These are phyloP conservation scores for Sinonovacula constricta DNA, from an alignment of 1,140 invertebrate species.

Conservation along the genomic window DNA sequence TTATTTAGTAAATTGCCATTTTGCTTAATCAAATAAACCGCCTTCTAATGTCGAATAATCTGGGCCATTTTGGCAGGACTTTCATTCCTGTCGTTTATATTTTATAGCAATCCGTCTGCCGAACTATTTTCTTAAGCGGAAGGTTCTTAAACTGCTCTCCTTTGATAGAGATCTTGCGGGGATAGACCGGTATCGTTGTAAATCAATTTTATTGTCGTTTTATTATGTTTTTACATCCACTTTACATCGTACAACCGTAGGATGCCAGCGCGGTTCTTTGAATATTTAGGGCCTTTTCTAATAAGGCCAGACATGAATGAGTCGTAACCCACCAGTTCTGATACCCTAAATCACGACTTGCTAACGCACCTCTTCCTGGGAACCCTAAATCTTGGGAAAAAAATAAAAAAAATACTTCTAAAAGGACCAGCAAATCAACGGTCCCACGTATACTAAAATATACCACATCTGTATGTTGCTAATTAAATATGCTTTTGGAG, in stretches of 20 bases:
- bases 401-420: not conserved
- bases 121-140: too few species aligned
- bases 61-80: too few species aligned
- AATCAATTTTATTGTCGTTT: conserved; percentile 48
- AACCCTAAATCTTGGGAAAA: not conserved
- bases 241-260: conserved; percentile 36
- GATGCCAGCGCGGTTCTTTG: conserved; percentile 1
- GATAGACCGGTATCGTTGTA: conserved; percentile 9
- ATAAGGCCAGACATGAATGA: not conserved
- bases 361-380: not conserved
- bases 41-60: too few species aligned
- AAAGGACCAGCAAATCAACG: not conserved
- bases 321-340: not conserved
- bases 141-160: too few species aligned
- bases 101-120: too few species aligned
- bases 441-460: not conserved
- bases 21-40: too few species aligned
- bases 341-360: not conserved
- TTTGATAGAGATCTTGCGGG: conserved; percentile 38
- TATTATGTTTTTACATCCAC: conserved; percentile 41
- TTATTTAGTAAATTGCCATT: too few species aligned
- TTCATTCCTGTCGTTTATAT: too few species aligned
- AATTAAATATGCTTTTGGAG: not conserved
- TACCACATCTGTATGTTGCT: not conserved
- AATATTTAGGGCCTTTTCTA: not conserved